phyloP scores from a whole-genome alignment of 1,140 invertebrate species.

The Carcinoscorpius rotundicauda region DNA sequence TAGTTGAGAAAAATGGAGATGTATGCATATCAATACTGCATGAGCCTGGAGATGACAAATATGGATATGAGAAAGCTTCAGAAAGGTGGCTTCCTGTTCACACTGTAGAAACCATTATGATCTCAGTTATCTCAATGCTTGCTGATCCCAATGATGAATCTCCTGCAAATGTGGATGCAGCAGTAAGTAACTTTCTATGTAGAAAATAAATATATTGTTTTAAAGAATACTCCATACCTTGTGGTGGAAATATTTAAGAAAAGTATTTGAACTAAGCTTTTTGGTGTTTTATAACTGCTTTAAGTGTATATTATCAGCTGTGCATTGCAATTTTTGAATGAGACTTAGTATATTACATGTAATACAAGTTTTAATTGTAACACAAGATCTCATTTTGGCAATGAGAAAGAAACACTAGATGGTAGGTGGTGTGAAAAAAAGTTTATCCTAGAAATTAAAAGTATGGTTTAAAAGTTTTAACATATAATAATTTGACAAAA shows the following conservation, averaged over 20 bases:
- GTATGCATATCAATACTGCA: constrained; percentile 99
- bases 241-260: background rate
- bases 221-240: background rate
- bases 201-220: background rate
- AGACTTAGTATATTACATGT: too few species aligned
- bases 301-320: too few species aligned
- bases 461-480: too few species aligned
- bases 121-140: constrained; percentile 98
- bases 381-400: too few species aligned
- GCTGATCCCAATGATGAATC: constrained; percentile 99
- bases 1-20: constrained; percentile 90
- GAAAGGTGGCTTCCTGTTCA: constrained; percentile 98
- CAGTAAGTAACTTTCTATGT: constrained; percentile 51
- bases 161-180: constrained; percentile 99
- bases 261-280: too few species aligned
- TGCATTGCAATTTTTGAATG: too few species aligned
- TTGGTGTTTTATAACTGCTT: too few species aligned
- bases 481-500: too few species aligned
- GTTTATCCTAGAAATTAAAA: too few species aligned
- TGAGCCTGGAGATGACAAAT: constrained; percentile 98
- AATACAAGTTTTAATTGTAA: too few species aligned
- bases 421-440: too few species aligned
- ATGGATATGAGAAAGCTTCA: constrained; percentile 97
- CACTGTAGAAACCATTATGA: constrained; percentile 98
- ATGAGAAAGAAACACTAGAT: too few species aligned